Percentiles rank a stretch among this genome's conserved stretches.
Conservation (phyloP, 2,113 vertebrate species). For the Takifugu bimaculatus region DNA sequence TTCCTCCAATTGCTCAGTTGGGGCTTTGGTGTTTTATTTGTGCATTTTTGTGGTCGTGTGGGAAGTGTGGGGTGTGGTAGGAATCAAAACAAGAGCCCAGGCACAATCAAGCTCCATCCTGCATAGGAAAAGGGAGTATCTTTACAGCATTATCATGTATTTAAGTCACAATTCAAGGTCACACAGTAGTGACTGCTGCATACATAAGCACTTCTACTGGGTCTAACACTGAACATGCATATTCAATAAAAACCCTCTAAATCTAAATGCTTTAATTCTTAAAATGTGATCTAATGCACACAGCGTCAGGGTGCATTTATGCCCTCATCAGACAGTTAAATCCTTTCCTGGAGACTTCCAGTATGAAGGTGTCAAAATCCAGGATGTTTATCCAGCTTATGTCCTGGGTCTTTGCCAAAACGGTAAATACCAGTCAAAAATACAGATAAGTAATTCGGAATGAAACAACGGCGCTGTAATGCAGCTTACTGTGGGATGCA, state of each 20-base stretch:
- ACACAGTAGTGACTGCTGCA: neutral
- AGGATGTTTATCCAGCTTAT: neutral
- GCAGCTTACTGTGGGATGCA: slow-evolving; percentile 12
- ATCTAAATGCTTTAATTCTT: neutral
- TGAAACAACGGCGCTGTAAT: slow-evolving; percentile 2
- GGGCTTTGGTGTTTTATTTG: slow-evolving; percentile 55
- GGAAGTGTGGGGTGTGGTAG: slow-evolving; percentile 40
- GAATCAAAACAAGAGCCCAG: slow-evolving; percentile 33
- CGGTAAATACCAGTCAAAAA: neutral
- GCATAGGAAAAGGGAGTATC: neutral
- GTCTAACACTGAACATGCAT: neutral
- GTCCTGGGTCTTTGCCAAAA: neutral
- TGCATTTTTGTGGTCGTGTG: slow-evolving; percentile 58
- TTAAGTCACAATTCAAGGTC: neutral
- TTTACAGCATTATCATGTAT: neutral
- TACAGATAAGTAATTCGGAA: neutral
- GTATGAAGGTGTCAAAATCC: neutral
- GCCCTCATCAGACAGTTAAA: neutral
- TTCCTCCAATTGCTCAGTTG: slow-evolving; percentile 31
- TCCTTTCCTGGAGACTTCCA: neutral
- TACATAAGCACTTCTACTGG: neutral
- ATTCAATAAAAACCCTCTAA: neutral
- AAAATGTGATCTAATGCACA: neutral
- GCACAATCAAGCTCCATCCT: neutral
- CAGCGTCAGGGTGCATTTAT: neutral